A percentile compares a stretch with the other conserved stretches of the same genome.
Evolutionary conservation across 2,113 vertebrate species (phyloP).

Genomic region (Hyla sarda): DNA sequence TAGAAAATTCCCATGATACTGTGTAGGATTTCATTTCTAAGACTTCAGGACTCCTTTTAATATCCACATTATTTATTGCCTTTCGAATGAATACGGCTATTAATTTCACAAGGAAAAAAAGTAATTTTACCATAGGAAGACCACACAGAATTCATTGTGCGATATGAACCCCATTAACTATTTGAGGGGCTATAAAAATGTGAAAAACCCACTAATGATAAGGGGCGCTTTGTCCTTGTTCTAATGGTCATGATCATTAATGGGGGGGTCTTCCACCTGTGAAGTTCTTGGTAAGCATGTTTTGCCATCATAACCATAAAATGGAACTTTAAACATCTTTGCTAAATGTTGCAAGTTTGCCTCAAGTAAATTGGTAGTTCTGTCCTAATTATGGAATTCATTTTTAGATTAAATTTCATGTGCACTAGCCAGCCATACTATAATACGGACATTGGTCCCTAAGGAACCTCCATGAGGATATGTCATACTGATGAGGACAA

Average conservation of each 20-base stretch:
- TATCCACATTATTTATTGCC: constrained; percentile 59
- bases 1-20: constrained; percentile 57
- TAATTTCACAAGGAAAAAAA: constrained; percentile 53
- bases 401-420: not conserved
- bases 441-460: not conserved
- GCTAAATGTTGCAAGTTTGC: not conserved
- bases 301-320: not conserved
- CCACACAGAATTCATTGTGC: constrained; percentile 59
- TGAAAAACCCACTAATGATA: constrained; percentile 25
- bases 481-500: not conserved
- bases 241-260: not conserved
- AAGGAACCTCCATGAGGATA: too few species aligned
- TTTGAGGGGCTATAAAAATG: not conserved
- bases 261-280: not conserved
- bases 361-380: not conserved
- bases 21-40: constrained; percentile 57
- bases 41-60: constrained; percentile 50
- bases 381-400: not conserved
- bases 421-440: not conserved
- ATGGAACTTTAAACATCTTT: too few species aligned
- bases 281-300: not conserved
- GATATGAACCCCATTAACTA: constrained; percentile 15
- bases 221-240: not conserved
- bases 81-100: constrained; percentile 56
- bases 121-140: constrained; percentile 52